Percentiles rank a stretch among this genome's conserved stretches.
Evolutionary conservation across 1,140 invertebrate species (phyloP).

Genomic region (Bombus affinis): DNA sequence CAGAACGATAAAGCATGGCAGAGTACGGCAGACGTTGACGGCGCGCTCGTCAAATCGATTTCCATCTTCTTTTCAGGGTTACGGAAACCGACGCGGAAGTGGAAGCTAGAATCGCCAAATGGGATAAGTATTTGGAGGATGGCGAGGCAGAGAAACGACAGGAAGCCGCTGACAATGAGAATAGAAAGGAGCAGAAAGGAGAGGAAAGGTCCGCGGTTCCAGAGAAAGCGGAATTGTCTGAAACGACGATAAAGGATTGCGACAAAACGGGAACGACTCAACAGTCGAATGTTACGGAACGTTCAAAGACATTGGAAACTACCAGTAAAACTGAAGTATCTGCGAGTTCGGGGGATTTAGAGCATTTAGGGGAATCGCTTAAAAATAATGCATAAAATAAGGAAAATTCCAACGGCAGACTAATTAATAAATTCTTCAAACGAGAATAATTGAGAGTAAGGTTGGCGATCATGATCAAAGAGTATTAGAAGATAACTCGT

Average conservation of each 20-base stretch:
- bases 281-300: background rate
- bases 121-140: constrained; percentile 92
- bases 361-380: background rate
- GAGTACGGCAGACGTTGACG: background rate
- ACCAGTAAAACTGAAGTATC: background rate
- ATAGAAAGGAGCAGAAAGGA: background rate
- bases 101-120: constrained; percentile 91
- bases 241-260: background rate
- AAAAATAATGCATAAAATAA: background rate
- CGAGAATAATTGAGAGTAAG: background rate
- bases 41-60: background rate
- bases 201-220: background rate
- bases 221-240: background rate
- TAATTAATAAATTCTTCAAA: background rate
- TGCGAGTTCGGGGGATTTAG: background rate
- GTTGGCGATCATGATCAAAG: constrained; percentile 5
- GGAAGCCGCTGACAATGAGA: background rate
- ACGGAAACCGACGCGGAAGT: constrained; percentile 95
- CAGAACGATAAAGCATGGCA: no score
- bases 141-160: constrained; percentile 69
- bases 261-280: background rate
- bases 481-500: background rate
- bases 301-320: background rate
- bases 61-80: constrained; percentile 83
- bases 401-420: no score